Conservation (phyloP, 1,140 invertebrate genomes). For the Camponotus floridanus region DNA sequence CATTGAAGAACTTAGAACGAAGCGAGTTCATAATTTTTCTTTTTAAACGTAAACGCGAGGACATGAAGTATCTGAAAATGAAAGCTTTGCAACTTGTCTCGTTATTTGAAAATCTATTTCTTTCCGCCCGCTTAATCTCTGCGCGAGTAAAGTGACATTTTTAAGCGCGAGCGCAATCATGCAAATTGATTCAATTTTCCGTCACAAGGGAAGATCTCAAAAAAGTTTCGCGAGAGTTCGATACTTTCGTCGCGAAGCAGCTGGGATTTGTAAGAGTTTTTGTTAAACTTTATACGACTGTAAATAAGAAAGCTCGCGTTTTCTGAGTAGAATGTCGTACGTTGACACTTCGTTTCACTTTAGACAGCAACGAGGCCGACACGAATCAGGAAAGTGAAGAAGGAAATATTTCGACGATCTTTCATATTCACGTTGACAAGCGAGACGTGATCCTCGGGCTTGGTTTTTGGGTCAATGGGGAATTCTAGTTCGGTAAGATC, state of each 20-base stretch:
- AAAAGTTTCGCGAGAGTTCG: background rate
- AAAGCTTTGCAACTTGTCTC: no score
- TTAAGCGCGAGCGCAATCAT: slow-evolving; percentile 1
- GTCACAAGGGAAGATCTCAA: background rate
- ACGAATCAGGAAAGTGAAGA: background rate
- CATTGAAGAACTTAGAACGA: background rate
- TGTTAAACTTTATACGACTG: background rate
- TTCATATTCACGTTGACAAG: background rate
- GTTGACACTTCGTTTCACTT: slow-evolving; percentile 12
- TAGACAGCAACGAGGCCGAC: background rate
- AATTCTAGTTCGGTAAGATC: slow-evolving; percentile 4
- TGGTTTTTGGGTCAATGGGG: slow-evolving; percentile 21
- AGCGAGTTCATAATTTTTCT: background rate
- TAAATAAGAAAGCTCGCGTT: slow-evolving; percentile 26
- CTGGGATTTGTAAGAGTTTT: slow-evolving; percentile 11
- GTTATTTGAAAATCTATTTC: background rate
- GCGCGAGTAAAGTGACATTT: background rate
- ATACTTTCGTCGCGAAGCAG: slow-evolving; percentile 1
- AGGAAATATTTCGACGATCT: slow-evolving; percentile 5
- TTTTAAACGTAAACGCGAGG: background rate
- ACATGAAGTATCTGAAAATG: no score
- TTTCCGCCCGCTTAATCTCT: background rate
- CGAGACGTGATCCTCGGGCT: background rate
- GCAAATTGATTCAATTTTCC: background rate
- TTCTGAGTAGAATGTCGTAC: background rate